Percentiles rank a stretch among this genome's conserved stretches.
phyloP scores from a whole-genome alignment of 2,797 vertebrate genomes.

The Pogonophryne albipinna region DNA sequence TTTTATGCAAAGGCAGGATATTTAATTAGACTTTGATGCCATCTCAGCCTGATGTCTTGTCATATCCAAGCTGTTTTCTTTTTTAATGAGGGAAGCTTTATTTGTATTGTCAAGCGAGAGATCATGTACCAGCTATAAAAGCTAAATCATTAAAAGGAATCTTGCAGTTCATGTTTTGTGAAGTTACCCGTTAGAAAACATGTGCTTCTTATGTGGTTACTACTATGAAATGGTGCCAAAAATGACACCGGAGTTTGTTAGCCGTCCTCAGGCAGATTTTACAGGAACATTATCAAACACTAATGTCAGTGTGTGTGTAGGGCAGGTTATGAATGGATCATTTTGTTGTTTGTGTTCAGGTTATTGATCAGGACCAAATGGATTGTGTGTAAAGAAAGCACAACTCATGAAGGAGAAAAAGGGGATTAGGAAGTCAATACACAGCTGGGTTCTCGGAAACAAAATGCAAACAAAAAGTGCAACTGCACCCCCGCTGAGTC shows the following conservation, averaged over 20 bases:
- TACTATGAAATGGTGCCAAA: conserved; percentile 8
- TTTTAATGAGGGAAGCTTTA: conserved; percentile 32
- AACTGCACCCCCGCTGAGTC: conserved; percentile 2
- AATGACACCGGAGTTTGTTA: conserved; percentile 1
- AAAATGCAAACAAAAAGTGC: conserved; percentile 26
- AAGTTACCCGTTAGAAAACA: background rate
- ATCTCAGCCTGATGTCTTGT: conserved; percentile 37
- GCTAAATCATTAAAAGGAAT: background rate
- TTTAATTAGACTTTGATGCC: conserved; percentile 59
- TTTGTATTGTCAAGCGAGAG: conserved; percentile 1
- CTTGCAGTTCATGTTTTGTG: conserved; percentile 1
- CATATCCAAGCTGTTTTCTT: conserved; percentile 55
- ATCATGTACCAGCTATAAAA: background rate
- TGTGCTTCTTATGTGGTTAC: background rate
- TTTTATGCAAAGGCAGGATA: background rate
- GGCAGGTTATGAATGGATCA: background rate
- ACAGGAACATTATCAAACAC: background rate
- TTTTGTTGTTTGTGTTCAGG: conserved; percentile 4
- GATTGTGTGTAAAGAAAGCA: conserved; percentile 12
- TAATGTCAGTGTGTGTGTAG: background rate
- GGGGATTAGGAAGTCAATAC: conserved; percentile 37
- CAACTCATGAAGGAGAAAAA: background rate
- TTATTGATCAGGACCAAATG: conserved; percentile 22
- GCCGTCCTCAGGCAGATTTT: background rate
- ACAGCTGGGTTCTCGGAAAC: conserved; percentile 26